A percentile compares a stretch with the other conserved stretches of the same genome.
Conservation (phyloP, 2,888 invertebrate genomes). For the Chromoteleia sp. region DNA sequence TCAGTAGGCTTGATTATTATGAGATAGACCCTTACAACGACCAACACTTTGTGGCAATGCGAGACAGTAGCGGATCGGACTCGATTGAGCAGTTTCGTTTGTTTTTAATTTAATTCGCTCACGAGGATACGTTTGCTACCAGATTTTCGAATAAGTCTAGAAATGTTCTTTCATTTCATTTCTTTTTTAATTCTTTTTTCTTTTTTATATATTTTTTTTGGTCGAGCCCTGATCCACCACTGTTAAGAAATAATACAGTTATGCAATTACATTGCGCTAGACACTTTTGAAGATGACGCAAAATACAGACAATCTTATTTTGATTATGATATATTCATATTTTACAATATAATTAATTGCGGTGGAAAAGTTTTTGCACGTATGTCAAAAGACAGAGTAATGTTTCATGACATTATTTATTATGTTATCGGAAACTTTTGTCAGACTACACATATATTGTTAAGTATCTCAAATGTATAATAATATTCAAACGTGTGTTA, state of each 20-base stretch:
- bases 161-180: neutral
- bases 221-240: slow-evolving; percentile 61
- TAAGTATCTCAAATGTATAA: slow-evolving; percentile 4
- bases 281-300: slow-evolving; percentile 44
- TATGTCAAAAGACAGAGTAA: slow-evolving; percentile 13
- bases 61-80: slow-evolving; percentile 54
- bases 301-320: slow-evolving; percentile 39
- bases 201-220: too few relatives aligned
- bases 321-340: slow-evolving; percentile 50
- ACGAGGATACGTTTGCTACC: neutral
- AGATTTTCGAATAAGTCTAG: too few relatives aligned
- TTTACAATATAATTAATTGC: slow-evolving; percentile 24
- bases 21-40: slow-evolving; percentile 39
- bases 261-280: slow-evolving; percentile 62
- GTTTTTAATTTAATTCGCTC: slow-evolving; percentile 2
- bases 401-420: slow-evolving; percentile 16
- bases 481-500: too few relatives aligned
- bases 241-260: slow-evolving; percentile 47
- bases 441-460: slow-evolving; percentile 29
- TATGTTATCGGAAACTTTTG: neutral
- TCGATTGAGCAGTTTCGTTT: slow-evolving; percentile 58
- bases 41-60: slow-evolving; percentile 67
- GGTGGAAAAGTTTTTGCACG: slow-evolving; percentile 25
- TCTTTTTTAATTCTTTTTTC: slow-evolving; percentile 15
- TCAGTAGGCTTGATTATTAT: slow-evolving; percentile 38